Evolutionary conservation across 2,888 invertebrate genomes (phyloP).

Genomic region (Oxycera nigricornis): DNA sequence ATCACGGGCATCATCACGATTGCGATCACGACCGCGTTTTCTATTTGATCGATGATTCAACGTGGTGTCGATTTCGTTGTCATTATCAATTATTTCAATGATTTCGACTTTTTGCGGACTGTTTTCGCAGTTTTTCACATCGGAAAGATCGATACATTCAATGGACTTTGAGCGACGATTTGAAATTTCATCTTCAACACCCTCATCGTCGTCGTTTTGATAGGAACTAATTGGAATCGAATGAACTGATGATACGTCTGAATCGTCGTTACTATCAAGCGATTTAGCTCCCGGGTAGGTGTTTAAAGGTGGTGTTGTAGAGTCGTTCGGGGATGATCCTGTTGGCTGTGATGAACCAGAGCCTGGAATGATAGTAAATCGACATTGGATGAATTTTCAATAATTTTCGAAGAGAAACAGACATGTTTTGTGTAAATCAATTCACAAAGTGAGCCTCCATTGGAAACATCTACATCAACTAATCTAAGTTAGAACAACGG

Average conservation of each 20-base stretch:
- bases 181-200: conserved; percentile 51
- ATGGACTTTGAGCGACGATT: not conserved
- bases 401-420: too few species aligned
- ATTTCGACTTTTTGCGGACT: conserved; percentile 21
- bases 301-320: not conserved
- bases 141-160: too few species aligned
- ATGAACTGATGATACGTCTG: conserved; percentile 56
- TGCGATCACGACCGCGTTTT: not conserved
- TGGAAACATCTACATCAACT: too few species aligned
- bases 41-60: not conserved
- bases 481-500: too few species aligned
- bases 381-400: not conserved
- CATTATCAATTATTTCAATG: conserved; percentile 11
- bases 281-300: not conserved
- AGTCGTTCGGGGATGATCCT: not conserved
- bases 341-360: not conserved
- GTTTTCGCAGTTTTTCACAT: not conserved
- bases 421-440: too few species aligned
- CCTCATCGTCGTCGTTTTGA: conserved; percentile 56
- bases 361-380: not conserved
- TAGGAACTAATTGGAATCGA: conserved; percentile 61
- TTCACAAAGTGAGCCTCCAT: too few species aligned
- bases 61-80: not conserved
- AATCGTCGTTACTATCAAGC: conserved; percentile 48
- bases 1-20: not conserved